phyloP scores from a whole-genome alignment of 2,888 invertebrate species.

The Colostygia pectinataria region DNA sequence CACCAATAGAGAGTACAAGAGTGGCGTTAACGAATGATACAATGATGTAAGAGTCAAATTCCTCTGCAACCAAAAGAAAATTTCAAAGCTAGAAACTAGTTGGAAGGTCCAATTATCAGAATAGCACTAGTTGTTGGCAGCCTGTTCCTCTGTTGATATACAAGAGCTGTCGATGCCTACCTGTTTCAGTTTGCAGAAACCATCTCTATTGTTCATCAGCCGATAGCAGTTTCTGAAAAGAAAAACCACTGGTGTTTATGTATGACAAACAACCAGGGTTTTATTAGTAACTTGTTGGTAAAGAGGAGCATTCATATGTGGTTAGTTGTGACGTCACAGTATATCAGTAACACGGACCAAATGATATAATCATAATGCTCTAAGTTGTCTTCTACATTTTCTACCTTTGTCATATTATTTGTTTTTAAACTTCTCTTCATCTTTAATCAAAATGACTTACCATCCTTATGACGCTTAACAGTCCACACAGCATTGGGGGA shows the following conservation, averaged over 20 bases:
- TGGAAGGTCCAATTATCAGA: constrained; percentile 30
- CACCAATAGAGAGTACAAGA: constrained; percentile 98
- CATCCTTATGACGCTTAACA: constrained; percentile 97
- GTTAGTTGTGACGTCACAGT: constrained; percentile 75
- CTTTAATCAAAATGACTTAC: constrained; percentile 82
- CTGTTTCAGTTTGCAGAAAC: constrained; percentile 62
- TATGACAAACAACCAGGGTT: constrained; percentile 85
- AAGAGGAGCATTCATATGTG: constrained; percentile 79
- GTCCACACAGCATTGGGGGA: constrained; percentile 99
- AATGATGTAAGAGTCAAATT: constrained; percentile 99
- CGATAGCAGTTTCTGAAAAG: constrained; percentile 87
- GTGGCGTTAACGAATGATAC: constrained; percentile 99
- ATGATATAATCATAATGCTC: constrained; percentile 77
- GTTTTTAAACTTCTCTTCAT: neutral
- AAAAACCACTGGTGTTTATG: constrained; percentile 96
- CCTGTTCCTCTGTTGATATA: constrained; percentile 55
- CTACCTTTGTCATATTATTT: neutral
- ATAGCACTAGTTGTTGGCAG: constrained; percentile 51
- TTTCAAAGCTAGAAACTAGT: constrained; percentile 43
- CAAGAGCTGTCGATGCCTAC: constrained; percentile 68
- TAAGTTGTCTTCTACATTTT: constrained; percentile 9
- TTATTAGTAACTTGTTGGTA: constrained; percentile 81
- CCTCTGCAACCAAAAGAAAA: constrained; percentile 92
- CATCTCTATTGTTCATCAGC: constrained; percentile 73
- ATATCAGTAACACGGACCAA: constrained; percentile 82